Percentiles rank a stretch among this genome's conserved stretches.
Conservation (phyloP, 2,113 vertebrate genomes). For the Seriola rivoliana region DNA sequence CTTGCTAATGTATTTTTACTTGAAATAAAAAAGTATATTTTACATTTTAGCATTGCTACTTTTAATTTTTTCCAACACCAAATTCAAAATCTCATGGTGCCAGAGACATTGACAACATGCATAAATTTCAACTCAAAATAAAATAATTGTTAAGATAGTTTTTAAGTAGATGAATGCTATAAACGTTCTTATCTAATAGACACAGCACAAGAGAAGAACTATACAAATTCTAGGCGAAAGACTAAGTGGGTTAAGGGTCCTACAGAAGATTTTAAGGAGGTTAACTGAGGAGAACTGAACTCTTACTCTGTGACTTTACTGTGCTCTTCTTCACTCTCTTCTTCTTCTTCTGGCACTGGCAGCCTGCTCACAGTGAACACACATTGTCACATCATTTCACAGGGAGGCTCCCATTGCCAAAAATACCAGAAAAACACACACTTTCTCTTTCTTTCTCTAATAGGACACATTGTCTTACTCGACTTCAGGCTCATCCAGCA, state of each 20-base stretch:
- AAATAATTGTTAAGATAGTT: background rate
- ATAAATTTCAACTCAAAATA: background rate
- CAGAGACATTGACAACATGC: too few relatives aligned
- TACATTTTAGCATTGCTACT: background rate
- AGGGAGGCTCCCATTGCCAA: background rate
- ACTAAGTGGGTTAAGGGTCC: background rate
- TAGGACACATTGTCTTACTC: conserved; percentile 59
- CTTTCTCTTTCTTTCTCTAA: background rate
- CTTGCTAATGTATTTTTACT: background rate
- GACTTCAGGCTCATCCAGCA: conserved; percentile 69
- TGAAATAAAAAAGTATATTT: background rate
- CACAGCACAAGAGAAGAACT: background rate
- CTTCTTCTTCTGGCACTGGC: conserved; percentile 55
- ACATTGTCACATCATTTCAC: conserved; percentile 10
- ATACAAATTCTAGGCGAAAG: background rate
- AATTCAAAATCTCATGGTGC: too few relatives aligned
- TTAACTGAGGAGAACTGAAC: background rate
- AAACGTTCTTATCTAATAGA: background rate
- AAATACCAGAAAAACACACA: background rate
- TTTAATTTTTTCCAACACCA: too few relatives aligned
- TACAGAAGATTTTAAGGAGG: background rate
- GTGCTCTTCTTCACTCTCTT: conserved; percentile 60
- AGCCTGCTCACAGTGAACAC: conserved; percentile 70
- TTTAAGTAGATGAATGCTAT: too few relatives aligned
- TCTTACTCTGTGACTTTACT: conserved; percentile 78